Base-by-base conservation (phyloP, 2,888 invertebrate species). In the Lacanobia oleracea region DNA sequence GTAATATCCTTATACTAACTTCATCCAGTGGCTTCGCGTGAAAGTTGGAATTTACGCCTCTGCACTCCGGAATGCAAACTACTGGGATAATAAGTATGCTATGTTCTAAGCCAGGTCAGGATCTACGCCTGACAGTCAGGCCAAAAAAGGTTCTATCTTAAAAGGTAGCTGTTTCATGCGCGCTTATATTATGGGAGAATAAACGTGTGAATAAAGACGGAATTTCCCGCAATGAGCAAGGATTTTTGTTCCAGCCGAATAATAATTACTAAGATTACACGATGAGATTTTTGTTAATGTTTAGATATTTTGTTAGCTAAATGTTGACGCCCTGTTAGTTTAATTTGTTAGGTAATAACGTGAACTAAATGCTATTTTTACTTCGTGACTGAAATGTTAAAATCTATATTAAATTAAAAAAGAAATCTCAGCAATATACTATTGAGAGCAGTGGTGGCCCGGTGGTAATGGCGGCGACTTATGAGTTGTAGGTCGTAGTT, bases 1-100 rank as follows among this genome's bases (percentile, higher is more conserved):
- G 84, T 87, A 85, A 86, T 85, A 87, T 79, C 64, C 67, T 67
- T 71, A 72, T 68, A 66, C 67, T n/a, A 45, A 69, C 63, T 67
- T 71, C 64, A 67, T 64, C 9, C 23, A 3, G 16, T 40, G 40
- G 40, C 21, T 21, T 40, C n/a, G 14, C n/a, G 33, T 9, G 18
- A 1, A 18, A 48, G 18, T 18, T 6, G 48, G 37, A 6, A 59
- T 14, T 40, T 21, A 21, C 40, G 0, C n/a, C 40, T 0, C 1
- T 4, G 37, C 8, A 14, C 40, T 0, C 1, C 1, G 37, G 14
- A 14, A 59, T 2, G 37, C 14, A n/a, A n/a, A 37, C 1, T 37
- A 21, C 1, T 21, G 2, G 21, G 7, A 57, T 40, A 2, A 37
- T 1, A 56, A 10, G 33, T 33, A 33, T 10, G 0, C 5, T 33